These are phyloP conservation scores for Ephialtes manifestator DNA, from an alignment of 2,888 invertebrate species.

Conservation along the genomic window DNA sequence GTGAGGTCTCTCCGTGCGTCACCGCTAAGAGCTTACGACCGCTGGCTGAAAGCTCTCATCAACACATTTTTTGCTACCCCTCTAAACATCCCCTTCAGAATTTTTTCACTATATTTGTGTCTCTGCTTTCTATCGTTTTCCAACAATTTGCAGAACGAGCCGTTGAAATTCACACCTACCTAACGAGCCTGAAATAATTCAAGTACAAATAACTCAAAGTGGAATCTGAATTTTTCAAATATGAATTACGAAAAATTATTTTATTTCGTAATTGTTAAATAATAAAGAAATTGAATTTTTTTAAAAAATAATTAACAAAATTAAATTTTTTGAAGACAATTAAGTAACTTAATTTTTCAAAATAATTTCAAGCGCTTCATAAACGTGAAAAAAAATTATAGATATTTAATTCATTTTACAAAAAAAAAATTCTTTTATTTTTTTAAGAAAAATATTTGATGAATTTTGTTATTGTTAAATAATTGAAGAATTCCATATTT, in stretches of 20 bases:
- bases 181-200: constrained; percentile 2
- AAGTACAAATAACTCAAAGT: background rate
- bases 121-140: constrained; percentile 7
- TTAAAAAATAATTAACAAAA: no score
- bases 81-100: constrained; percentile 6
- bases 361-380: no score
- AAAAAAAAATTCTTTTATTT: no score
- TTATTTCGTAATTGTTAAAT: background rate
- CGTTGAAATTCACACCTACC: background rate
- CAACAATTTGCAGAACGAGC: background rate
- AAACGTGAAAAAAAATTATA: no score
- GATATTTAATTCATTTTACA: no score
- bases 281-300: background rate
- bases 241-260: background rate
- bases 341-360: no score
- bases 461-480: no score
- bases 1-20: constrained; percentile 55
- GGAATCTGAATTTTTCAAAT: background rate
- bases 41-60: constrained; percentile 33
- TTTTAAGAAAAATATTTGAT: no score
- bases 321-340: no score
- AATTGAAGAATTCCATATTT: no score
- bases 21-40: constrained; percentile 27
- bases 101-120: background rate
- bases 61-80: constrained; percentile 29